Evolutionary conservation across 1,140 invertebrate species (phyloP).

Genomic region (Ruditapes philippinarum): DNA sequence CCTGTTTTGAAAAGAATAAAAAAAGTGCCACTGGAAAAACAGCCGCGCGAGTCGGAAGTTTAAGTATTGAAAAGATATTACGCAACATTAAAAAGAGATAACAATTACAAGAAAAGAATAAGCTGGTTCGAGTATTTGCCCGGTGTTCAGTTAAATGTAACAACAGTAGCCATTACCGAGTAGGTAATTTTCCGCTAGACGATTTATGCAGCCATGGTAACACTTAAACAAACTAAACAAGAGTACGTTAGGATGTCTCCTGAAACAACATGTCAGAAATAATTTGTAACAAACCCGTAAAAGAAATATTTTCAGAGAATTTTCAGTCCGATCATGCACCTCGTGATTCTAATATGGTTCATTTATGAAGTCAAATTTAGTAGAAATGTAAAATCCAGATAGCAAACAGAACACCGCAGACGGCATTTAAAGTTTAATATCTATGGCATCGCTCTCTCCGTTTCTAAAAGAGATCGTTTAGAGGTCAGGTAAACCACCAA

Average conservation of each 20-base stretch:
- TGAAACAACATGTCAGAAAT: background rate
- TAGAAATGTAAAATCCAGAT: background rate
- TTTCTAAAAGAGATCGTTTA: slow-evolving; percentile 39
- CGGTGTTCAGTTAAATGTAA: background rate
- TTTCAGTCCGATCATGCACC: background rate
- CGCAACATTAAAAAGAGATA: background rate
- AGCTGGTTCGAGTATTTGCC: slow-evolving; percentile 21
- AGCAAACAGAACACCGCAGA: background rate
- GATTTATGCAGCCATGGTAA: background rate
- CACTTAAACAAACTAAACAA: background rate
- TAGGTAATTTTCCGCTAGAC: background rate
- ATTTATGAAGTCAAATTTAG: background rate
- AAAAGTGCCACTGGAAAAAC: slow-evolving; percentile 1
- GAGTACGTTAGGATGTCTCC: background rate
- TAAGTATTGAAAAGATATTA: slow-evolving; percentile 18
- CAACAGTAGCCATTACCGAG: background rate
- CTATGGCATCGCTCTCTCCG: background rate
- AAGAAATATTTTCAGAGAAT: background rate
- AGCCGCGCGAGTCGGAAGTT: background rate
- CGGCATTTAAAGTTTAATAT: slow-evolving; percentile 15
- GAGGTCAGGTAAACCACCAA: slow-evolving; percentile 8
- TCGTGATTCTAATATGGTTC: background rate
- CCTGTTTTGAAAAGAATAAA: background rate
- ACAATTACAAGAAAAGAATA: slow-evolving; percentile 22
- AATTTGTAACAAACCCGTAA: background rate